Conservation (phyloP, 2,113 vertebrate genomes). For the Phylloscopus trochilus region DNA sequence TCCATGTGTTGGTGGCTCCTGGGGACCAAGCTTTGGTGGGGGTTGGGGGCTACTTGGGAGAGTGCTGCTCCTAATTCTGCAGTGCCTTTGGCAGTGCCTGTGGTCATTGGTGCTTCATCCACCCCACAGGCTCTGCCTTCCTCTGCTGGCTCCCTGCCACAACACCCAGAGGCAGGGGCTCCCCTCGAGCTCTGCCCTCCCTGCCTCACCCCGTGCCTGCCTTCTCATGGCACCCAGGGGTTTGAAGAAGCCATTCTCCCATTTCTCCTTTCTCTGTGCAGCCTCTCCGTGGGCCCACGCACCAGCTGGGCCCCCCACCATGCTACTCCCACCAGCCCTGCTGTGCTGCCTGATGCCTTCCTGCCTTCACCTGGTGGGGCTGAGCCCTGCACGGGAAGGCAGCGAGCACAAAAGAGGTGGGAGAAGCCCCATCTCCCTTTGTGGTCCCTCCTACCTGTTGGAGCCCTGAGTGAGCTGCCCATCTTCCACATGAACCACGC, state of each 20-base stretch:
- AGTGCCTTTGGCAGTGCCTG: fast-evolving
- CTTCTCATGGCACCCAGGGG: neutral
- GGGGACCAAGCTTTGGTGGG: neutral
- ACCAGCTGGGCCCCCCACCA: conserved; percentile 55
- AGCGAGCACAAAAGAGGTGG: fast-evolving
- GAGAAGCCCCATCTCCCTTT: neutral
- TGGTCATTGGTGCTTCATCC: neutral
- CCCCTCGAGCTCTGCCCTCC: neutral
- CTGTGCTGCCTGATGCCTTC: neutral
- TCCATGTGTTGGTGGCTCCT: neutral
- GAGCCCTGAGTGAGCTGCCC: neutral
- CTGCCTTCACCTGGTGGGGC: conserved; percentile 8
- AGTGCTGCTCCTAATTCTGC: neutral
- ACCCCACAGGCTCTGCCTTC: neutral
- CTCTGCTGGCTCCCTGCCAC: neutral
- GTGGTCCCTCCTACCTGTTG: neutral
- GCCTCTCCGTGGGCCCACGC: conserved; percentile 10
- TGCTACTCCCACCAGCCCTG: conserved; percentile 17
- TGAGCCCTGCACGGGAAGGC: neutral
- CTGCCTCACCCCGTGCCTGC: neutral
- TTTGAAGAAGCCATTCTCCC: neutral
- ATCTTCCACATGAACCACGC: neutral
- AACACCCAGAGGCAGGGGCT: neutral
- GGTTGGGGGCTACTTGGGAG: neutral
- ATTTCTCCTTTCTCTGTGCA: neutral